Evolutionary conservation across 2,113 vertebrate species (phyloP).

Genomic region (Trichomycterus rosablanca): DNA sequence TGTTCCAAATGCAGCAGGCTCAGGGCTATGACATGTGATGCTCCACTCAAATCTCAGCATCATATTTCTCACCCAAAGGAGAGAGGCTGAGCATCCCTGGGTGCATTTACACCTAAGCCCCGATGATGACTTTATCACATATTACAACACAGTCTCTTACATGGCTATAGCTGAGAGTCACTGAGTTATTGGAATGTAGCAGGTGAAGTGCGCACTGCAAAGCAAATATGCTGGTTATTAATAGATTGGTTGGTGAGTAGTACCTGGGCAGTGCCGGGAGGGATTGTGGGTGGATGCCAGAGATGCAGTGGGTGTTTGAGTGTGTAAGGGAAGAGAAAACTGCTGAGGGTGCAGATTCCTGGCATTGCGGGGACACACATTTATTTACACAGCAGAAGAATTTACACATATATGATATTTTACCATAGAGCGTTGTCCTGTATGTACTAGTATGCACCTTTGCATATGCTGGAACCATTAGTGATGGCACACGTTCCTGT

Average conservation of each 20-base stretch:
- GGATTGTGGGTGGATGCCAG: conserved; percentile 44
- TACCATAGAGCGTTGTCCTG: not conserved
- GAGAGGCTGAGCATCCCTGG: conserved; percentile 60
- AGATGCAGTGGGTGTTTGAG: conserved; percentile 41
- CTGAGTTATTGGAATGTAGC: conserved; percentile 32
- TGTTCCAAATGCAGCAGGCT: conserved; percentile 49
- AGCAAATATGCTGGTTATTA: conserved; percentile 77
- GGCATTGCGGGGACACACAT: conserved; percentile 8
- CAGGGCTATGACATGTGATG: conserved; percentile 47
- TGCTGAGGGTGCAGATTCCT: conserved; percentile 69
- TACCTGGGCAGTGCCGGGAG: conserved; percentile 66
- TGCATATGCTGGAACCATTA: not conserved
- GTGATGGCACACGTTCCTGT: too few species aligned
- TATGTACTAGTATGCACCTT: not conserved
- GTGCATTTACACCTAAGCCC: conserved; percentile 61
- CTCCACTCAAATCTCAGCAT: conserved; percentile 49
- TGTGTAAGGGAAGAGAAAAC: conserved; percentile 41
- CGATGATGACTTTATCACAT: conserved; percentile 55
- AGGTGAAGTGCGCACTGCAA: conserved; percentile 50
- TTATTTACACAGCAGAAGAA: not conserved
- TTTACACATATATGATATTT: not conserved
- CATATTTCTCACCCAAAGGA: conserved; percentile 61
- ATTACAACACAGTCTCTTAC: conserved; percentile 25
- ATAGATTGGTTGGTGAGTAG: conserved; percentile 61
- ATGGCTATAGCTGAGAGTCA: conserved; percentile 13